These are phyloP conservation scores for Toxostoma redivivum DNA, from an alignment of 2,113 vertebrate genomes.

Conservation along the genomic window DNA sequence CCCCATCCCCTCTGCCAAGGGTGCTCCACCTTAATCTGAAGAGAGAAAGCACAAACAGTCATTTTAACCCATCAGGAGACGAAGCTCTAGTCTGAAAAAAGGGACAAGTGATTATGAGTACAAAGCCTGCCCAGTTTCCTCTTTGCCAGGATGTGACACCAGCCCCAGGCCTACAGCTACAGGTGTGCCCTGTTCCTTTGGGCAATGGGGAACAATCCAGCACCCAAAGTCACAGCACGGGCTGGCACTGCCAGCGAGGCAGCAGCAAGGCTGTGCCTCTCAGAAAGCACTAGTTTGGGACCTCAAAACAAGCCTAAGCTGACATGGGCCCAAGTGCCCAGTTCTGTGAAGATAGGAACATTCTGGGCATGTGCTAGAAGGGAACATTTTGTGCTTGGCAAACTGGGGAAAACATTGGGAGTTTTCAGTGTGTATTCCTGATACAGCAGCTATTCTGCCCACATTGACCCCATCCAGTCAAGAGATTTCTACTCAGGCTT, in stretches of 20 bases:
- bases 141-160: not conserved
- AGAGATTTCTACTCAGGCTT: not conserved
- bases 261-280: rapidly evolving
- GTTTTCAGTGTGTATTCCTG: not conserved
- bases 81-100: not conserved
- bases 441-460: not conserved
- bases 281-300: not conserved
- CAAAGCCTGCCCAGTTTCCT: rapidly evolving
- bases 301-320: not conserved
- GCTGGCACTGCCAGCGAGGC: not conserved
- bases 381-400: not conserved
- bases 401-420: not conserved
- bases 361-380: not conserved
- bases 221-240: rapidly evolving
- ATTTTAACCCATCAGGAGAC: not conserved
- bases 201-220: rapidly evolving
- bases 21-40: not conserved
- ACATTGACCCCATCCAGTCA: not conserved
- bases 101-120: rapidly evolving
- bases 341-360: not conserved
- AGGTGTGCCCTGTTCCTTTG: not conserved
- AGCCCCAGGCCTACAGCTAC: not conserved
- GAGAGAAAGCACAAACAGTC: not conserved
- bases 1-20: not conserved
- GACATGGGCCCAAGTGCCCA: not conserved